Evolutionary conservation across 2,113 vertebrate species (phyloP).

Genomic region (Ascaphus truei): DNA sequence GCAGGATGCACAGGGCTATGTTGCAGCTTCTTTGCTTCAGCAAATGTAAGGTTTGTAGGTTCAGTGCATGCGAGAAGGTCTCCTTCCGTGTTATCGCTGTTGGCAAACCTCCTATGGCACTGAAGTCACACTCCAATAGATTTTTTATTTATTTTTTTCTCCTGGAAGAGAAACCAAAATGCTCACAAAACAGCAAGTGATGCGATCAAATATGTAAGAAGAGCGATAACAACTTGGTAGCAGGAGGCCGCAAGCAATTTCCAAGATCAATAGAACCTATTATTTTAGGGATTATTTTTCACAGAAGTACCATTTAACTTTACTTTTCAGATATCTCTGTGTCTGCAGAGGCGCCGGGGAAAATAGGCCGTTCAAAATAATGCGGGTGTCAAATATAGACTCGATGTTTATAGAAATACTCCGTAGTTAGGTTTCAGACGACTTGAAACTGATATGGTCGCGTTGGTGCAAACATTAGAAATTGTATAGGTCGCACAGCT

Average conservation of each 20-base stretch:
- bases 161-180: slow-evolving; percentile 47
- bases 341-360: slow-evolving; percentile 15
- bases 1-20: slow-evolving; percentile 62
- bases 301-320: slow-evolving; percentile 24
- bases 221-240: slow-evolving; percentile 17
- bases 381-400: slow-evolving; percentile 7
- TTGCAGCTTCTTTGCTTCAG: slow-evolving; percentile 55
- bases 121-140: slow-evolving; percentile 68
- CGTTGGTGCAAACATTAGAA: too few relatives aligned
- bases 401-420: not conserved
- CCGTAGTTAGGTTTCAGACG: not conserved
- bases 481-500: too few relatives aligned
- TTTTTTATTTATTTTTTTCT: slow-evolving; percentile 48
- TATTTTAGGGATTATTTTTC: slow-evolving; percentile 29
- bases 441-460: too few relatives aligned
- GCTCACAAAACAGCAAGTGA: slow-evolving; percentile 31
- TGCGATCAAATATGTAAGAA: slow-evolving; percentile 12
- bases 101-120: slow-evolving; percentile 65
- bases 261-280: slow-evolving; percentile 34
- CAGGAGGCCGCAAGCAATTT: slow-evolving; percentile 31
- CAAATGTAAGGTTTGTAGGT: slow-evolving; percentile 62
- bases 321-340: slow-evolving; percentile 16
- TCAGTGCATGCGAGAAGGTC: slow-evolving; percentile 59
- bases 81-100: slow-evolving; percentile 66
- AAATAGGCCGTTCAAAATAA: not conserved